phyloP scores from a whole-genome alignment of 2,113 vertebrate genomes.

The Gila orcuttii region DNA sequence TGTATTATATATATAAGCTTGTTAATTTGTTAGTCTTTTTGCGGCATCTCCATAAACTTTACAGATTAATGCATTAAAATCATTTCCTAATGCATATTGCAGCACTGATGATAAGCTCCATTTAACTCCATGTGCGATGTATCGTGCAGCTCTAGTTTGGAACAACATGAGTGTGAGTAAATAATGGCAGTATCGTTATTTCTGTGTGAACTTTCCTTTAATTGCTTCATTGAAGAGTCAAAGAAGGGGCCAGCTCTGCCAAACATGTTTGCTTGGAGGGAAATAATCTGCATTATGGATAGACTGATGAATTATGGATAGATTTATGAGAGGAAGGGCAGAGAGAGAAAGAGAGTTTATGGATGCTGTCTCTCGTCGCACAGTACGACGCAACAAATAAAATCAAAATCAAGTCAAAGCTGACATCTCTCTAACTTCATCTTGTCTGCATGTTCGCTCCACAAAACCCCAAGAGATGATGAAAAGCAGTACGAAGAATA shows the following conservation, averaged over 20 bases:
- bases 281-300: conserved; percentile 49
- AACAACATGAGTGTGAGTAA: not conserved
- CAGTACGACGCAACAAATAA: conserved; percentile 20
- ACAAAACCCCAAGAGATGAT: conserved; percentile 19
- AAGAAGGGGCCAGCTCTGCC: not conserved
- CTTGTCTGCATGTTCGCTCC: not conserved
- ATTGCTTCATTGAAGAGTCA: conserved; percentile 19
- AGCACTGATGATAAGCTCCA: not conserved
- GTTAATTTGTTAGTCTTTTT: not conserved
- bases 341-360: conserved; percentile 26
- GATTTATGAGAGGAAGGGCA: conserved; percentile 20
- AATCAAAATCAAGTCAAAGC: conserved; percentile 4
- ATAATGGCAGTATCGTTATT: not conserved
- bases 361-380: conserved; percentile 30
- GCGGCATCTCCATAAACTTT: not conserved
- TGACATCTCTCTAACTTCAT: not conserved
- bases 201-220: conserved; percentile 2
- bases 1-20: no score
- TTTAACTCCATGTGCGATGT: not conserved
- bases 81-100: not conserved
- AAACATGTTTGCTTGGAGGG: conserved; percentile 27
- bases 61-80: not conserved
- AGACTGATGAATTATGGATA: conserved; percentile 44
- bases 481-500: not conserved
- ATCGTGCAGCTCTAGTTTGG: not conserved